Base-by-base conservation (phyloP, 2,888 invertebrate species). In the Lasioglossum lativentre region DNA sequence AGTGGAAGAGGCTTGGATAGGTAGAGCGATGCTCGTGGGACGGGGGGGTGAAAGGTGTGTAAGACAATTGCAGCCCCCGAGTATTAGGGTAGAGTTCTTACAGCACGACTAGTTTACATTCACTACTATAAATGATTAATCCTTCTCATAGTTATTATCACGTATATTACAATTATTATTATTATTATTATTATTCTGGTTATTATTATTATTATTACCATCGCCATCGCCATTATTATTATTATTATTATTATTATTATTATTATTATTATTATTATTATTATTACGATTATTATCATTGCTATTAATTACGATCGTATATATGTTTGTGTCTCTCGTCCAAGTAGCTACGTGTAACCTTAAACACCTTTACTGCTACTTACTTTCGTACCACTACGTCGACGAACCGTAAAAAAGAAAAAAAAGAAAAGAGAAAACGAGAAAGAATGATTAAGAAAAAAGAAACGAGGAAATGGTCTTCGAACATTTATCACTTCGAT, bases 271-370 rank as follows among this genome's bases (percentile, higher is more conserved):
- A 82, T 88, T 89, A 89, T 88, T 83, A 90, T 90, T 66, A 34
- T 30, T 66, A 66, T 34, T 66, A 89, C 82, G 76, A 85, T 85
- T 88, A 88, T 85, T 87, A 86, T 89, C 87, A 80, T 88, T 89
- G 88, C 87, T 85, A 90, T 90, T 66, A 34, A 66, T 66, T 66
- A 90, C 82, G 76, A 83, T 86, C 90, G 82, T 88, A 86, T 88
- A 89, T 90, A 90, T 89, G 86, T 93, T 91, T 91, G 90, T 92
- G 90, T 92, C 88, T 92, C 84, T 93, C 87, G 91, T 92, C 91
- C 92, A 63, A 90, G 86, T 90, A 91, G 91, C 82, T 87, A 89
- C 88, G 85, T 88, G 85, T 91, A 89, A 87, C 78, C 83, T 86
- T 2, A 34, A 86, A 87, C 76, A 81, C 78, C 87, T 84, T 16